phyloP scores from a whole-genome alignment of 2,797 vertebrate species.

The Chaunax sp. region DNA sequence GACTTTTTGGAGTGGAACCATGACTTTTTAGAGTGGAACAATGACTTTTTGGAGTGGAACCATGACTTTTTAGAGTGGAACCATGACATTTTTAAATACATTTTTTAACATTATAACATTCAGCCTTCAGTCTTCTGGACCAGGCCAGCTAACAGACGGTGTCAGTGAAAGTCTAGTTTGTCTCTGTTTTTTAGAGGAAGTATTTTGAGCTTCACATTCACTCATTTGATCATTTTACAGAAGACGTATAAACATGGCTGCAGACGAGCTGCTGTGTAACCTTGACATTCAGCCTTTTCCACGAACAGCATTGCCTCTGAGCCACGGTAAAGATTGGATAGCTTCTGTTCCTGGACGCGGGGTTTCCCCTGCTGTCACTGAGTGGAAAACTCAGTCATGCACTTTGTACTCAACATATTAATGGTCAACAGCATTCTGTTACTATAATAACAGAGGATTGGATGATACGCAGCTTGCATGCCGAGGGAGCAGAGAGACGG shows the following conservation, averaged over 20 bases:
- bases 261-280: conserved; percentile 36
- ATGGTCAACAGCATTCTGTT: conserved; percentile 64
- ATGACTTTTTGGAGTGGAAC: too few relatives aligned
- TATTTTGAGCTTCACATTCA: background rate
- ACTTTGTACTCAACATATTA: conserved; percentile 51
- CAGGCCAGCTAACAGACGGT: too few relatives aligned
- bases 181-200: background rate
- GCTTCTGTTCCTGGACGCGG: conserved; percentile 30
- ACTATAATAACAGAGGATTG: conserved; percentile 59
- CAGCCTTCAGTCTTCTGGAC: too few relatives aligned
- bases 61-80: too few relatives aligned
- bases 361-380: conserved; percentile 58
- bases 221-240: conserved; percentile 7
- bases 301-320: conserved; percentile 53
- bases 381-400: conserved; percentile 60
- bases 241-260: conserved; percentile 32
- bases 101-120: too few relatives aligned
- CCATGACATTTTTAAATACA: too few relatives aligned
- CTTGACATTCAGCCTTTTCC: conserved; percentile 69
- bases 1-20: too few relatives aligned
- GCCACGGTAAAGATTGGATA: conserved; percentile 44
- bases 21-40: too few relatives aligned
- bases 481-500: conserved; percentile 8
- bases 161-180: too few relatives aligned
- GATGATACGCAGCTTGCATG: conserved; percentile 42